Evolutionary conservation across 1,140 invertebrate genomes (phyloP).

Genomic region (Laupala kohalensis): DNA sequence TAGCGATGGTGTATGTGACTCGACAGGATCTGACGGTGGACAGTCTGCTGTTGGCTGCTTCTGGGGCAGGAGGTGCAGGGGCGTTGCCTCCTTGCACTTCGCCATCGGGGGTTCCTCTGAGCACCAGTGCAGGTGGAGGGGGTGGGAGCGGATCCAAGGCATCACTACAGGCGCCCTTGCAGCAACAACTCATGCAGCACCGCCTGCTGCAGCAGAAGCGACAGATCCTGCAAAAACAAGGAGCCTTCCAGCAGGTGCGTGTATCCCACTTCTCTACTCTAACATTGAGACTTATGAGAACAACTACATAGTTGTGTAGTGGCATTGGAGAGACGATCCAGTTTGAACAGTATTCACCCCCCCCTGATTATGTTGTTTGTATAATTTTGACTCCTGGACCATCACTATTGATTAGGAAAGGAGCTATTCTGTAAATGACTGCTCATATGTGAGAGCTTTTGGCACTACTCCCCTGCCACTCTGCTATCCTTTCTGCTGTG

Average conservation of each 20-base stretch:
- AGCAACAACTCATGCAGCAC: conserved; percentile 63
- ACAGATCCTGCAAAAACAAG: conserved; percentile 67
- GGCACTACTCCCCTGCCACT: too few species aligned
- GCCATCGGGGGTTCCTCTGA: not conserved
- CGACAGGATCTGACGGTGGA: not conserved
- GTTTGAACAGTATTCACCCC: too few species aligned
- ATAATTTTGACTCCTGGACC: too few species aligned
- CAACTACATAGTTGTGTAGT: too few species aligned
- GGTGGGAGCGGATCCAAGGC: not conserved
- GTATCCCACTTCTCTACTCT: not conserved
- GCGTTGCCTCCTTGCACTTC: not conserved
- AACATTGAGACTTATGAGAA: too few species aligned
- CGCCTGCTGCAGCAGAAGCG: conserved; percentile 63
- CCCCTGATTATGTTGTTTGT: too few species aligned
- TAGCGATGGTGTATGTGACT: too few species aligned
- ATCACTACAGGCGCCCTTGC: conserved; percentile 36
- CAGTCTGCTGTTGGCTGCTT: not conserved
- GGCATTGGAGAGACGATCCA: too few species aligned
- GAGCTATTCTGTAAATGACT: too few species aligned
- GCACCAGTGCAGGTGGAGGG: not conserved
- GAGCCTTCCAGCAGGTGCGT: conserved; percentile 38
- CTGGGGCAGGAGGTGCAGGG: not conserved
- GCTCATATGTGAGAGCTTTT: too few species aligned
- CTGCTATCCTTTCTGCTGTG: too few species aligned
- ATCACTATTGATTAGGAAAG: too few species aligned